Conservation (phyloP, 2,797 vertebrate genomes). For the Poliocrania exsul region DNA sequence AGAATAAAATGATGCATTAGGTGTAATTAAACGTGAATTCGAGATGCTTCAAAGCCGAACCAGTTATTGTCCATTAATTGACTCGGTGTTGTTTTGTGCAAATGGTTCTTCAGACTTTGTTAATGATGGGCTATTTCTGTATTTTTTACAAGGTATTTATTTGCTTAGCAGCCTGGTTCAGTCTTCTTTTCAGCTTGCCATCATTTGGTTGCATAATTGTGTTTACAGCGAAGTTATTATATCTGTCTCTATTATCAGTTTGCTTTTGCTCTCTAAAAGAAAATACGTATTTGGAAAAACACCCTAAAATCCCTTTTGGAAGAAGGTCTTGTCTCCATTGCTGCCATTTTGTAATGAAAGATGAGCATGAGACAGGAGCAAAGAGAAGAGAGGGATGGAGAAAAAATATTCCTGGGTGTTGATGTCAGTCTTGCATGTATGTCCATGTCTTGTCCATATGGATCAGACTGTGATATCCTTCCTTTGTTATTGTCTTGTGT, state of each 20-base stretch:
- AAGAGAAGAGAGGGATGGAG: not conserved
- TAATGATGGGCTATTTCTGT: not conserved
- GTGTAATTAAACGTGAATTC: constrained; percentile 31
- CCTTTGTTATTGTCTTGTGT: not conserved
- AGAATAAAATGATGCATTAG: constrained; percentile 45
- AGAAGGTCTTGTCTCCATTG: not conserved
- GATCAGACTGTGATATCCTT: not conserved
- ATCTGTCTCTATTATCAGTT: not conserved
- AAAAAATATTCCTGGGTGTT: accelerated
- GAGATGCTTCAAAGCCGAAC: constrained; percentile 23
- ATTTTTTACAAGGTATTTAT: not conserved
- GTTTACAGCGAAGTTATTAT: not conserved
- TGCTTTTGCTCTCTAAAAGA: not conserved
- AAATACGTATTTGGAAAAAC: not conserved
- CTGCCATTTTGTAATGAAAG: not conserved
- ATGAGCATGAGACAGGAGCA: not conserved
- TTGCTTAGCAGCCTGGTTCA: not conserved
- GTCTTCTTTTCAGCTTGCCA: not conserved
- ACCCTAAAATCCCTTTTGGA: not conserved
- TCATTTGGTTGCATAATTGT: not conserved
- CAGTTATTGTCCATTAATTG: constrained; percentile 20
- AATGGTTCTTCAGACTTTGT: not conserved
- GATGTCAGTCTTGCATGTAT: accelerated
- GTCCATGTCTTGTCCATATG: not conserved
- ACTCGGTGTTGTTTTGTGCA: not conserved